phyloP scores from a whole-genome alignment of 2,888 invertebrate species.

The Eremobia ochroleuca region DNA sequence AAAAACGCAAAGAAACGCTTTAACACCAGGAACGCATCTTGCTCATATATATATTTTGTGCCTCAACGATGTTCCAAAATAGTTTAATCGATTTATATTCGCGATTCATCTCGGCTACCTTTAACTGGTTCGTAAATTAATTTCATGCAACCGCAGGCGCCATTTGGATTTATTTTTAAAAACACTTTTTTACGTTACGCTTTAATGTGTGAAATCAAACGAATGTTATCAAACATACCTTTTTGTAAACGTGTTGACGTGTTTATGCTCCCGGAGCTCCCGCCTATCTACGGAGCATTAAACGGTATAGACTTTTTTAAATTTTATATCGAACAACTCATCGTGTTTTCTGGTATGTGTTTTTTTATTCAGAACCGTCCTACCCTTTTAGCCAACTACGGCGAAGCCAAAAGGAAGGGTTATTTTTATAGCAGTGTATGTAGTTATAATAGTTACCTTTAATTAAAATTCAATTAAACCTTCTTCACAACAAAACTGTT shows the following conservation, averaged over 20 bases:
- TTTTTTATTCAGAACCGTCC: too few relatives aligned
- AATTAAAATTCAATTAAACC: neutral
- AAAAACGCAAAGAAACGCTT: too few relatives aligned
- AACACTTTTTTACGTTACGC: neutral
- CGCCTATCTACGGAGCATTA: neutral
- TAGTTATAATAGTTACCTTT: too few relatives aligned
- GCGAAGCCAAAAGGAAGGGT: neutral
- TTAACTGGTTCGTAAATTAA: slow-evolving; percentile 3
- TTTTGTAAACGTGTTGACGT: slow-evolving; percentile 19
- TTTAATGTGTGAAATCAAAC: slow-evolving; percentile 29
- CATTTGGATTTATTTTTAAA: slow-evolving; percentile 16
- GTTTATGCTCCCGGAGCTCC: slow-evolving; percentile 20
- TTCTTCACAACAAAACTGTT: neutral
- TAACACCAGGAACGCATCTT: too few relatives aligned
- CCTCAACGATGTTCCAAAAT: neutral
- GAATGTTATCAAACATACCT: neutral
- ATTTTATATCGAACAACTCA: neutral
- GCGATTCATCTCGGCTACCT: neutral
- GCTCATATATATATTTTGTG: neutral
- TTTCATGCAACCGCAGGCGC: neutral
- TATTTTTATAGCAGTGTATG: neutral
- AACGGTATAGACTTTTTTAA: neutral
- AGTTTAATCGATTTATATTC: slow-evolving; percentile 20
- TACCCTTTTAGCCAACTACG: neutral
- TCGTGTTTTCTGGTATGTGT: neutral